phyloP scores from a whole-genome alignment of 1,140 invertebrate genomes.

The Bombus polaris region DNA sequence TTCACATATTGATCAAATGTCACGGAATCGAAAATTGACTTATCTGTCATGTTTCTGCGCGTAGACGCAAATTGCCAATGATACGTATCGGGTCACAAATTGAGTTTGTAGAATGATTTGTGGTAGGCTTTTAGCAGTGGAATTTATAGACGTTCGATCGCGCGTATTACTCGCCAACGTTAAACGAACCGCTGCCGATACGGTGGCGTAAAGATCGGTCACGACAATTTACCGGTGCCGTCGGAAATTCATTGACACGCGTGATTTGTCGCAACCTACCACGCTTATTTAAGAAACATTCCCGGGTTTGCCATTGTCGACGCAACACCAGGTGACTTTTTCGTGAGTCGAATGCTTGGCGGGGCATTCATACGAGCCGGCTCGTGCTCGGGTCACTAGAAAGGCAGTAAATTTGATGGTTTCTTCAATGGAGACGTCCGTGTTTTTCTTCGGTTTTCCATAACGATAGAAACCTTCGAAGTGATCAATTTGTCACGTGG shows the following conservation, averaged over 20 bases:
- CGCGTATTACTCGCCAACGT: conserved; percentile 28
- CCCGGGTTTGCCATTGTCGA: conserved; percentile 60
- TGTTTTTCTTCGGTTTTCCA: conserved; percentile 40
- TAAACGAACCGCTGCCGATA: conserved; percentile 11
- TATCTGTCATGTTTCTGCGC: conserved; percentile 3
- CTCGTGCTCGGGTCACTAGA: conserved; percentile 63
- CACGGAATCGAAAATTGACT: background rate
- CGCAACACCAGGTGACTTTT: conserved; percentile 70
- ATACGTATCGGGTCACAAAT: conserved; percentile 17
- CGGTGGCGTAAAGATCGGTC: conserved; percentile 34
- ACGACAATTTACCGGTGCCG: conserved; percentile 48
- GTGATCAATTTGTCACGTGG: background rate
- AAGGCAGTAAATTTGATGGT: conserved; percentile 73
- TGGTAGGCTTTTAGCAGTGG: conserved; percentile 43
- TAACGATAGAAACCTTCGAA: background rate
- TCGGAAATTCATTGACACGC: conserved; percentile 55
- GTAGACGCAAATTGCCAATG: background rate
- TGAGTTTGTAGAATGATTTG: conserved; percentile 52
- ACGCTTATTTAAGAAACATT: conserved; percentile 71
- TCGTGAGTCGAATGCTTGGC: background rate
- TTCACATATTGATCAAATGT: background rate
- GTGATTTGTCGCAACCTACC: conserved; percentile 74
- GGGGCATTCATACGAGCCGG: conserved; percentile 41
- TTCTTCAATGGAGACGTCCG: conserved; percentile 63
- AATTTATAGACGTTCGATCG: conserved; percentile 54